Conservation (phyloP, 2,797 vertebrate genomes). For the Coregonus sp. region DNA sequence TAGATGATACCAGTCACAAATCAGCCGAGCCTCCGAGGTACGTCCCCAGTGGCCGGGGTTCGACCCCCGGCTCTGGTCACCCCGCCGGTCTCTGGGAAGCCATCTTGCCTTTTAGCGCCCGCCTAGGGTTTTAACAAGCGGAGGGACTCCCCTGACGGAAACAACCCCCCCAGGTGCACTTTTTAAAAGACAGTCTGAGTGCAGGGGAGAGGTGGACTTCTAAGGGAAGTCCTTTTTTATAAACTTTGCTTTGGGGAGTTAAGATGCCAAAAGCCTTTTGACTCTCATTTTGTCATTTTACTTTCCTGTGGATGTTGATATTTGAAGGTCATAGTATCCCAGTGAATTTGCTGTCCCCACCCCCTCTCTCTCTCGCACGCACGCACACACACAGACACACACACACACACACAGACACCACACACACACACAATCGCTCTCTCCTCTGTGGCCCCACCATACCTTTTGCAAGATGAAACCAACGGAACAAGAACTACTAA, state of each 20-base stretch:
- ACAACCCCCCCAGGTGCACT: constrained; percentile 72
- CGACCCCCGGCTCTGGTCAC: too few species aligned
- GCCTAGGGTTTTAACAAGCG: too few species aligned
- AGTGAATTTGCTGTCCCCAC: constrained; percentile 14
- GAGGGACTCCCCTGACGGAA: too few species aligned
- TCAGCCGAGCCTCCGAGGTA: too few species aligned
- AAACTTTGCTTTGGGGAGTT: constrained; percentile 67
- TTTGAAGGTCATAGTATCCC: constrained; percentile 39
- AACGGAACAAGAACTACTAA: constrained; percentile 2
- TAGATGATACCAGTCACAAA: too few species aligned
- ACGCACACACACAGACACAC: too few species aligned
- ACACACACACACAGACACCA: not conserved
- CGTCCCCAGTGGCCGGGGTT: too few species aligned
- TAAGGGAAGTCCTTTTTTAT: constrained; percentile 66
- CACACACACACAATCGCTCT: constrained; percentile 7
- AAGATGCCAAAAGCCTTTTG: constrained; percentile 78
- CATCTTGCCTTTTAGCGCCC: too few species aligned
- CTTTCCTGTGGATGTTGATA: constrained; percentile 61
- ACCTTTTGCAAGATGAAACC: not conserved
- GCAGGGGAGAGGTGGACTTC: constrained; percentile 78
- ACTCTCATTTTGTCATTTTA: constrained; percentile 67
- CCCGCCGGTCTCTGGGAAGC: too few species aligned
- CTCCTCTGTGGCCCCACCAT: not conserved
- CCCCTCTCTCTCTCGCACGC: too few species aligned
- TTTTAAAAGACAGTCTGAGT: constrained; percentile 72